phyloP scores from a whole-genome alignment of 1,140 invertebrate species.

The Heterodera carotae region DNA sequence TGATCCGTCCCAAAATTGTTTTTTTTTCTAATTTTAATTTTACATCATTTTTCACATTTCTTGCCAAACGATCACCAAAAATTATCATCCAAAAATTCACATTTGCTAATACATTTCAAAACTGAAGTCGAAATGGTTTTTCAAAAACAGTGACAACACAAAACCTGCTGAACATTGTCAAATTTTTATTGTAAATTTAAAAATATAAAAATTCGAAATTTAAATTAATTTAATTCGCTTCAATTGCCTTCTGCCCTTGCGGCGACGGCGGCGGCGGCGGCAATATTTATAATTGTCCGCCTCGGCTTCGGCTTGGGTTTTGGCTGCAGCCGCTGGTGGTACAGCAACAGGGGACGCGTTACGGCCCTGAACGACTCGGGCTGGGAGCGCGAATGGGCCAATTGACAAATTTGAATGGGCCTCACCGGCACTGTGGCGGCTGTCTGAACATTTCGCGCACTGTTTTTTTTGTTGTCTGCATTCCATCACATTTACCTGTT shows the following conservation, averaged over 20 bases:
- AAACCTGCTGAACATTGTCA: neutral
- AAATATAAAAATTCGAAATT: neutral
- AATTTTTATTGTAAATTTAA: neutral
- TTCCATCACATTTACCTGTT: neutral
- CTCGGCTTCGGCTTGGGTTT: slow-evolving; percentile 7
- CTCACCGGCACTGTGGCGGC: neutral
- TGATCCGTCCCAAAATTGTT: too few species aligned
- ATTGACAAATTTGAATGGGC: neutral
- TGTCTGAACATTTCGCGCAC: neutral
- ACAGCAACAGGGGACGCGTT: neutral
- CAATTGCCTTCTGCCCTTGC: neutral
- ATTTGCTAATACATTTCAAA: too few species aligned
- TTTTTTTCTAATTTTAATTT: too few species aligned
- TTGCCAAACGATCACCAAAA: neutral
- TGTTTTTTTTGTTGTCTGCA: neutral
- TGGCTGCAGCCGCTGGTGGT: neutral
- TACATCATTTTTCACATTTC: neutral
- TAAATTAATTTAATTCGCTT: neutral
- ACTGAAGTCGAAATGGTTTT: neutral
- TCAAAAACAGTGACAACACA: too few species aligned
- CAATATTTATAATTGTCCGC: neutral
- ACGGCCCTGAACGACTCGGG: neutral
- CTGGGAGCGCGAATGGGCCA: slow-evolving; percentile 7
- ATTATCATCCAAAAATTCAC: neutral
- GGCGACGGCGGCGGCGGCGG: too few species aligned